Percentiles rank a stretch among this genome's conserved stretches.
phyloP scores from a whole-genome alignment of 2,888 invertebrate species.

The Mythimna pallens region DNA sequence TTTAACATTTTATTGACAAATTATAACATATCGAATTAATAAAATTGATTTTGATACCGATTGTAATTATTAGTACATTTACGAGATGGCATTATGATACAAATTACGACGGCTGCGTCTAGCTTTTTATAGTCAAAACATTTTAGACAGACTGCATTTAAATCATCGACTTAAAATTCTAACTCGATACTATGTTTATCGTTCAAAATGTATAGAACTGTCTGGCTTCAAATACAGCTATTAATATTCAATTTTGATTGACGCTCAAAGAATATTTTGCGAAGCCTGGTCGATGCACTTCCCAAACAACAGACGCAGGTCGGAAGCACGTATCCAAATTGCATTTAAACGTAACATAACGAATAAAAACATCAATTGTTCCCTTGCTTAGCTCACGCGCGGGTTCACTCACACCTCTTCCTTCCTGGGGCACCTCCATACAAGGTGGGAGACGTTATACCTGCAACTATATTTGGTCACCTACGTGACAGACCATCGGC shows the following conservation, averaged over 20 bases:
- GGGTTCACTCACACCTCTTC: constrained; percentile 86
- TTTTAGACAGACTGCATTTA: constrained; percentile 44
- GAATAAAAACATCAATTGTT: constrained; percentile 75
- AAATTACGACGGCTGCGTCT: constrained; percentile 42
- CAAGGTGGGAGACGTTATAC: constrained; percentile 79
- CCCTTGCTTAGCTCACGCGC: constrained; percentile 66
- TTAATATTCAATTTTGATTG: constrained; percentile 44
- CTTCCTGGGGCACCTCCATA: constrained; percentile 85
- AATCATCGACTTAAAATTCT: constrained; percentile 48
- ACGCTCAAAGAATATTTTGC: constrained; percentile 48
- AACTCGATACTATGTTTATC: constrained; percentile 43
- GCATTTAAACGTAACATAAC: constrained; percentile 79
- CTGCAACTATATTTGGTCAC: constrained; percentile 84
- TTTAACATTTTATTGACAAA: constrained; percentile 58
- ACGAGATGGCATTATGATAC: constrained; percentile 40
- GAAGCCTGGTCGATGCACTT: constrained; percentile 78
- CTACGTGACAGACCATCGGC: constrained; percentile 85
- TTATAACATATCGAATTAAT: constrained; percentile 55
- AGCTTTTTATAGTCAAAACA: constrained; percentile 35
- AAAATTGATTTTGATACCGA: constrained; percentile 54
- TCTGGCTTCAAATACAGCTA: constrained; percentile 29
- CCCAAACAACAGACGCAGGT: constrained; percentile 73
- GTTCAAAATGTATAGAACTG: constrained; percentile 7
- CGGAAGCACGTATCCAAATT: constrained; percentile 84
- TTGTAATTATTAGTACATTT: constrained; percentile 59